These are phyloP conservation scores for Syrphus vitripennis DNA, from an alignment of 2,888 invertebrate genomes.

Conservation along the genomic window DNA sequence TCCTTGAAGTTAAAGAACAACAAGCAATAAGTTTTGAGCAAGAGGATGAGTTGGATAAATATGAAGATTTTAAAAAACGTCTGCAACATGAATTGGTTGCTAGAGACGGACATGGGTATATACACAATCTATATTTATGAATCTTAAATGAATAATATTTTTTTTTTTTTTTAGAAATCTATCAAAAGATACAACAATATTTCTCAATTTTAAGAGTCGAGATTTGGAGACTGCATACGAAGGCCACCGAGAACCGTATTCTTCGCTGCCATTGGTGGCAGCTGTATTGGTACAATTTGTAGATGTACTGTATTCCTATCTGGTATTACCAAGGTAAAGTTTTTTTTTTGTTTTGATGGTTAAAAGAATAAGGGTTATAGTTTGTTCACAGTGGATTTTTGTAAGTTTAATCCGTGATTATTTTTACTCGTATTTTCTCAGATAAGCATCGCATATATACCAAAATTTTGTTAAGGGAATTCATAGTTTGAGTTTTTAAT, in stretches of 20 bases:
- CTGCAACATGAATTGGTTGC: slow-evolving; percentile 92
- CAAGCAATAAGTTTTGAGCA: slow-evolving; percentile 80
- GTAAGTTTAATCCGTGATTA: too few relatives aligned
- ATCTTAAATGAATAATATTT: not conserved
- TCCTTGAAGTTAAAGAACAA: slow-evolving; percentile 72
- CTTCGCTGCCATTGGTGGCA: slow-evolving; percentile 85
- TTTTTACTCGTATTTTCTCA: too few relatives aligned
- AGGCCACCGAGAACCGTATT: slow-evolving; percentile 85
- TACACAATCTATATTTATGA: too few relatives aligned
- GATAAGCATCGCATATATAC: too few relatives aligned
- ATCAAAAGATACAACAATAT: slow-evolving; percentile 85
- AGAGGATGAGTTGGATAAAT: slow-evolving; percentile 81
- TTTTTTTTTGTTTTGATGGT: too few relatives aligned
- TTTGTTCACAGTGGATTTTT: too few relatives aligned
- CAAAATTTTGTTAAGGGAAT: too few relatives aligned
- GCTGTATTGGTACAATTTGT: slow-evolving; percentile 85
- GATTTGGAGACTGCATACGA: slow-evolving; percentile 87
- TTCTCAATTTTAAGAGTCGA: slow-evolving; percentile 86
- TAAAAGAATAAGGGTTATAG: too few relatives aligned
- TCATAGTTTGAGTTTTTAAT: too few relatives aligned
- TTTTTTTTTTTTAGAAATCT: slow-evolving; percentile 80
- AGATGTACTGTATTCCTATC: slow-evolving; percentile 82
- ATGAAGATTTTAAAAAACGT: slow-evolving; percentile 89
- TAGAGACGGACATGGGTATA: slow-evolving; percentile 91
- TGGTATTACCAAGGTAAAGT: slow-evolving; percentile 83